Conservation (phyloP, 1,140 invertebrate genomes). For the Cheumatopsyche charites region DNA sequence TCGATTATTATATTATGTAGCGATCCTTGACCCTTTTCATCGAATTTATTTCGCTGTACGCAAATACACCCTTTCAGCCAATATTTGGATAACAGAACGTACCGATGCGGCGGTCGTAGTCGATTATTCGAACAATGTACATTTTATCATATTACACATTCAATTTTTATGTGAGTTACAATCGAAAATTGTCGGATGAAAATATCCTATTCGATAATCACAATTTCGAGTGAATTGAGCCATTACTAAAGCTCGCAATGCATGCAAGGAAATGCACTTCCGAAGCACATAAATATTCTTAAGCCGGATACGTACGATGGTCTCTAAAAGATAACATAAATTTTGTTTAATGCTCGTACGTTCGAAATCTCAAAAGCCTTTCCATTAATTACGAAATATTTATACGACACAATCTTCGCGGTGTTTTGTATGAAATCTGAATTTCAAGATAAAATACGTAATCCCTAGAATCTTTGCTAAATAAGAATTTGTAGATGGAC, state of each 20-base stretch:
- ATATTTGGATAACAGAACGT: background rate
- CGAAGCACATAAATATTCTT: conserved; percentile 17
- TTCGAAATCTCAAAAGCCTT: background rate
- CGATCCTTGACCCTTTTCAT: conserved; percentile 16
- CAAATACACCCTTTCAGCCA: conserved; percentile 1
- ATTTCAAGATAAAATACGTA: too few relatives aligned
- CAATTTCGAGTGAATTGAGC: too few relatives aligned
- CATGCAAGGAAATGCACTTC: conserved; percentile 23
- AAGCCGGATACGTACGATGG: conserved; percentile 11
- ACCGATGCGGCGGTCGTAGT: too few relatives aligned
- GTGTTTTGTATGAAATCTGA: too few relatives aligned
- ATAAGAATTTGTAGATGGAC: too few relatives aligned
- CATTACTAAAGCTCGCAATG: background rate
- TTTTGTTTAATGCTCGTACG: background rate
- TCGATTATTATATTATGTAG: conserved; percentile 3
- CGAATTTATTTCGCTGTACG: background rate
- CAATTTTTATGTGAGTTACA: too few relatives aligned
- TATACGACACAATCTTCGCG: too few relatives aligned
- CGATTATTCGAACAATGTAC: too few relatives aligned
- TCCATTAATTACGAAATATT: background rate
- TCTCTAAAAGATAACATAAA: conserved; percentile 9
- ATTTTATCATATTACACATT: too few relatives aligned
- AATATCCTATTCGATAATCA: too few relatives aligned
- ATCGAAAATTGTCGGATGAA: too few relatives aligned
- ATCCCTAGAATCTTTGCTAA: too few relatives aligned